A percentile compares a stretch with the other conserved stretches of the same genome.
These are phyloP conservation scores for Drosophila elegans DNA, from an alignment of 1,140 invertebrate genomes.

Conservation along the genomic window DNA sequence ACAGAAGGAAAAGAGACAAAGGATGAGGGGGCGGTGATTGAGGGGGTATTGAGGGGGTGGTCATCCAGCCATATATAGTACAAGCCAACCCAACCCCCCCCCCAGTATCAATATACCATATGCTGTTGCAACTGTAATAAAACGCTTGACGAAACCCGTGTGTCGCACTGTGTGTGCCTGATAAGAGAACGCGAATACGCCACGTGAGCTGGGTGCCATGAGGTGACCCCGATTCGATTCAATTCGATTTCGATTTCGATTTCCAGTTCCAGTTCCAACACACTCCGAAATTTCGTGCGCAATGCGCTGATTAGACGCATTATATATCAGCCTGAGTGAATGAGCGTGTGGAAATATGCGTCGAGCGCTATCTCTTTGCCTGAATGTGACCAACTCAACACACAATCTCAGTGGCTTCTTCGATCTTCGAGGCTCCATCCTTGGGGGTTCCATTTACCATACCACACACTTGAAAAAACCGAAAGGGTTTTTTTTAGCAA, in stretches of 20 bases:
- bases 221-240: constrained; percentile 33
- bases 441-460: too few species aligned
- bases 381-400: not conserved
- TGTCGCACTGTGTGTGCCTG: constrained; percentile 5
- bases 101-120: constrained; percentile 47
- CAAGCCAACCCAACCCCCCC: not conserved
- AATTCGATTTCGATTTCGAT: constrained; percentile 13
- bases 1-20: constrained; percentile 1
- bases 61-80: not conserved
- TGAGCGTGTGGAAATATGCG: constrained; percentile 13
- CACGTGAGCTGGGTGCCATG: constrained; percentile 55
- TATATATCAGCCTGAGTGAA: constrained; percentile 17
- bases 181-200: constrained; percentile 69
- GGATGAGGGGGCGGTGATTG: not conserved
- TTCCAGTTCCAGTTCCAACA: constrained; percentile 9
- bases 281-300: constrained; percentile 34
- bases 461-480: too few species aligned
- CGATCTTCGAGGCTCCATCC: not conserved
- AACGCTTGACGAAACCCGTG: constrained; percentile 50
- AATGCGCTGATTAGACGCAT: constrained; percentile 62
- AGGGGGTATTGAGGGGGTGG: not conserved
- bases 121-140: constrained; percentile 65
- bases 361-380: not conserved
- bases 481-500: too few species aligned
- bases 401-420: not conserved